Percentiles rank a stretch among this genome's conserved stretches.
These are phyloP conservation scores for Tetramorium simillimum DNA, from an alignment of 1,140 invertebrate species.

Conservation along the genomic window DNA sequence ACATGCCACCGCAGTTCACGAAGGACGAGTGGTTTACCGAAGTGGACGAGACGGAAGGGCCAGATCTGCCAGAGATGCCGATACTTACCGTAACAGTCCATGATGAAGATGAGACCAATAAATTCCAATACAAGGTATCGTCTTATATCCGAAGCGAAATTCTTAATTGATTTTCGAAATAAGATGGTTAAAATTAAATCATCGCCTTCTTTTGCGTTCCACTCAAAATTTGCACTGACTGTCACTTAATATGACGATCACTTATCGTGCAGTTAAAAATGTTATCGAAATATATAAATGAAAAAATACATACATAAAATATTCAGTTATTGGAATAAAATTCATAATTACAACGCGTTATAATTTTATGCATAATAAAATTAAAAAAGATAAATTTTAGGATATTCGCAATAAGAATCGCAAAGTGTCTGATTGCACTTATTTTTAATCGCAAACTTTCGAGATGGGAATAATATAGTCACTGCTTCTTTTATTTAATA, in stretches of 20 bases:
- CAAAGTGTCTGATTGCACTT: neutral
- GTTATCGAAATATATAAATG: neutral
- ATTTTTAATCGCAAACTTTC: neutral
- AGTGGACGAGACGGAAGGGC: conserved; percentile 98
- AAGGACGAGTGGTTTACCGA: conserved; percentile 98
- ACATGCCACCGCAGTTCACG: conserved; percentile 98
- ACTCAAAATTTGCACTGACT: neutral
- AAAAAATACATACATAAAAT: neutral
- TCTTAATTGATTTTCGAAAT: neutral
- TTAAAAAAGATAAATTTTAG: neutral
- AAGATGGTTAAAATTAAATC: neutral
- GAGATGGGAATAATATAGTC: neutral
- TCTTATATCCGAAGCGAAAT: neutral
- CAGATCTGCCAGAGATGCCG: conserved; percentile 96
- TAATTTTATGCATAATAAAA: neutral
- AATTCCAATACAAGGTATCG: conserved; percentile 96
- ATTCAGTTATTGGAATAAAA: neutral
- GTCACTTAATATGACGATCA: neutral
- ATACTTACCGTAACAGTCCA: conserved; percentile 97
- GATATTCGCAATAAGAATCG: neutral
- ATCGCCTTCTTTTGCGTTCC: neutral
- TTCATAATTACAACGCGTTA: neutral
- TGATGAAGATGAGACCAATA: conserved; percentile 98
- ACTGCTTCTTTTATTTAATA: neutral
- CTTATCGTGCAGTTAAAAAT: neutral